Base-by-base conservation (phyloP, 2,888 invertebrate genomes). In the Lithosia quadra region DNA sequence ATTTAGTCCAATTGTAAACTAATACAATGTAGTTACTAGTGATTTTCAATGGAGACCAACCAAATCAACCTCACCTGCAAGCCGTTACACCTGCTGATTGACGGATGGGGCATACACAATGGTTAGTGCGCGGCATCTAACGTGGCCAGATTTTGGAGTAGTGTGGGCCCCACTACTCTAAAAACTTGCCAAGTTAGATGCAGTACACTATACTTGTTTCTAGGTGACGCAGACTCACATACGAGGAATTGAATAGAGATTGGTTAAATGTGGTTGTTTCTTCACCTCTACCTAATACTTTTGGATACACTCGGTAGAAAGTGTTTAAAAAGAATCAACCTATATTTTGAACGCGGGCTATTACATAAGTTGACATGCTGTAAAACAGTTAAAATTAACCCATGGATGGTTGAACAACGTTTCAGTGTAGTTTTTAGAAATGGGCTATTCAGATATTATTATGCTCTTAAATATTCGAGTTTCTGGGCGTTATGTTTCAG, bases 301-400 rank as follows among this genome's bases (percentile, higher is more conserved):
- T 43, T 1, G 43, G 43, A 15, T 10, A 43, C 15, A 24, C 13
- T 21, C 0, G 11, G 18, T 10, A 11, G 55, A 22, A 22, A 56
- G 9, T 49, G n/a, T 49, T 49, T 49, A 1, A 49, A 49, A 49
- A n/a, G n/a, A 49, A 58, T n/a, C 7, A 18, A 24, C 28, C 33
- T 15, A 34, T 34, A n/a, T 58, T 28, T 36, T 33, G 34, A 63
- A 15, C 58, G 11, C 21, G n/a, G 33, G 15, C 39, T 24, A 43
- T 56, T 39, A 61, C 28, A 65, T 8, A 34, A 43, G 63, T 64
- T 67, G 67, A 71, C 64, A 67, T 21, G 56, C 7, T 61, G 58
- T 71, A 71, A 67, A 67, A 55, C 60, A 67, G 55, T 56, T 67
- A 67, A 60, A 70, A 67, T 67, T 71, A 71, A 64, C 61, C 49